Percentiles rank a stretch among this genome's conserved stretches.
These are phyloP conservation scores for Megaustenia siamemsis DNA, from an alignment of 2,888 invertebrate genomes.

Conservation along the genomic window DNA sequence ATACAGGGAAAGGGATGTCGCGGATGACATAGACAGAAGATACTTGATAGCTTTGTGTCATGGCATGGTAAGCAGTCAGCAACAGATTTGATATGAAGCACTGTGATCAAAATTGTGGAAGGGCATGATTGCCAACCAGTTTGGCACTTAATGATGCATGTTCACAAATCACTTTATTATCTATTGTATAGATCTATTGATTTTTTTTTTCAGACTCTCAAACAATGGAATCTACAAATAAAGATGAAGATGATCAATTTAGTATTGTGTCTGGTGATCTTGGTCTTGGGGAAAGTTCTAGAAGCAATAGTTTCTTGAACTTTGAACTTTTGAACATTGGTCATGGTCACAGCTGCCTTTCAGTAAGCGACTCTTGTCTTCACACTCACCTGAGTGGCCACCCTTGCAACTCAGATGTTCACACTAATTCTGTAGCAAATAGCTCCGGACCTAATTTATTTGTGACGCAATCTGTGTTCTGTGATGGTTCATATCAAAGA, in stretches of 20 bases:
- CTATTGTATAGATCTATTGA: not conserved
- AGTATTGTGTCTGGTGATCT: slow-evolving; percentile 65
- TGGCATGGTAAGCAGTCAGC: too few species aligned
- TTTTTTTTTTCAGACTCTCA: not conserved
- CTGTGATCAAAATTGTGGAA: too few species aligned
- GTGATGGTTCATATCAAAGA: slow-evolving; percentile 3
- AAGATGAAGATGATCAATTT: slow-evolving; percentile 58
- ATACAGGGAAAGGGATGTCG: too few species aligned
- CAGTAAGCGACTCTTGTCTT: slow-evolving; percentile 32
- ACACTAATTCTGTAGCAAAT: not conserved
- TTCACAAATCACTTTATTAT: not conserved
- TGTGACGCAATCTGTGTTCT: not conserved
- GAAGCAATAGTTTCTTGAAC: slow-evolving; percentile 62
- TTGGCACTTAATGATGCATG: too few species aligned
- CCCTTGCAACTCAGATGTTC: not conserved
- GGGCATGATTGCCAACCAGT: too few species aligned
- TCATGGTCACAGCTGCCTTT: slow-evolving; percentile 18
- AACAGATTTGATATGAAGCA: too few species aligned
- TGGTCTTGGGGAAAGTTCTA: slow-evolving; percentile 68
- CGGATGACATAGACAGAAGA: too few species aligned
- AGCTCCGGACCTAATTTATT: not conserved
- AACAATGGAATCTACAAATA: slow-evolving; percentile 43
- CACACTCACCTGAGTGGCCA: not conserved
- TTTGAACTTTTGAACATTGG: slow-evolving; percentile 33
- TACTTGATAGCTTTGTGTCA: too few species aligned